Conservation (phyloP, 1,140 invertebrate genomes). For the Sweltsa coloradensis region DNA sequence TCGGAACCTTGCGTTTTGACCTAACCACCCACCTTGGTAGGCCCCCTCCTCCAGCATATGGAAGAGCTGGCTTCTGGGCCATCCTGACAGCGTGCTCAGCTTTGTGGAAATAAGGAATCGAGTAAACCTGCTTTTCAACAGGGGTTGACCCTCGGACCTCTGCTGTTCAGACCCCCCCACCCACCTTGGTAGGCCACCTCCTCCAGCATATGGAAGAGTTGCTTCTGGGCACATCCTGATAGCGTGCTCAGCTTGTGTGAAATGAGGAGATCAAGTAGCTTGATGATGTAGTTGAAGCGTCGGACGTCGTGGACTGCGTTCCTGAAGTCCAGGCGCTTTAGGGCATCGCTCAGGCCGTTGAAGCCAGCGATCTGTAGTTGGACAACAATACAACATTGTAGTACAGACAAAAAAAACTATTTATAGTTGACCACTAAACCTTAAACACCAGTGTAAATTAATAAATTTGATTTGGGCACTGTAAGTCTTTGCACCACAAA, state of each 20-base stretch:
- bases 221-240: constrained; percentile 86
- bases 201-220: constrained; percentile 86
- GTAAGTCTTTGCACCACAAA: too few relatives aligned
- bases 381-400: constrained; percentile 2
- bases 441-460: not conserved
- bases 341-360: constrained; percentile 88
- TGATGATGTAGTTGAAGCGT: constrained; percentile 93
- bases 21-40: constrained; percentile 54
- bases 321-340: constrained; percentile 86
- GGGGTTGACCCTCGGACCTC: too few relatives aligned
- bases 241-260: constrained; percentile 70
- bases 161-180: constrained; percentile 4
- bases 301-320: constrained; percentile 87
- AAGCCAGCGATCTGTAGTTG: constrained; percentile 74
- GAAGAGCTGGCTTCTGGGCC: constrained; percentile 84
- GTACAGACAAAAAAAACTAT: not conserved
- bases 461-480: too few relatives aligned
- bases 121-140: too few relatives aligned
- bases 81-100: constrained; percentile 74
- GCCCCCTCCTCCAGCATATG: constrained; percentile 91
- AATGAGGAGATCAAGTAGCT: constrained; percentile 78
- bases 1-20: too few relatives aligned
- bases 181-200: constrained; percentile 83
- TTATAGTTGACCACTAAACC: not conserved
- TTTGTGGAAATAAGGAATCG: constrained; percentile 77